Conservation (phyloP, 37 sponge, comb jelly and placozoan genomes). For the Chondrilla cf. caribensis region DNA sequence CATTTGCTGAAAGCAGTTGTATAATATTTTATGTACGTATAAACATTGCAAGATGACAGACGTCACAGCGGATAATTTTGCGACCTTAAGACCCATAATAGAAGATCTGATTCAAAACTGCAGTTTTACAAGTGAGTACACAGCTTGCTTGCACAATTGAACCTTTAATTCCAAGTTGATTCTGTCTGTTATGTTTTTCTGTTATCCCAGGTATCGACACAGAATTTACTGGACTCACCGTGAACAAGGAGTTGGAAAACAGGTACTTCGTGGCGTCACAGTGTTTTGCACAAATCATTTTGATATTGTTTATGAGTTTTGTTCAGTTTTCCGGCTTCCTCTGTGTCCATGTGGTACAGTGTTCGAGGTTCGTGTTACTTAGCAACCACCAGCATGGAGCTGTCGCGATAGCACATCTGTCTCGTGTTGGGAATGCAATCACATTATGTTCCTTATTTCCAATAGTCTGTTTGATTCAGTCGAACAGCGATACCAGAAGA, state of each 20-base stretch:
- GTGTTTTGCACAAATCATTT: background rate
- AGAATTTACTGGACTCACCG: constrained; percentile 71
- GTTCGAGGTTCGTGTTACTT: too few species aligned
- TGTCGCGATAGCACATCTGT: too few species aligned
- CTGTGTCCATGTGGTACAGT: too few species aligned
- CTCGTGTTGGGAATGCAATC: too few species aligned
- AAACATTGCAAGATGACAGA: constrained; percentile 35
- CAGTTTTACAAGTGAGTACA: constrained; percentile 53
- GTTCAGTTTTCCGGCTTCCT: too few species aligned
- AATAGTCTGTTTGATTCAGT: constrained; percentile 61
- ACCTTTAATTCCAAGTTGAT: background rate
- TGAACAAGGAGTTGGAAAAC: background rate
- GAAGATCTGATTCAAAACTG: constrained; percentile 39
- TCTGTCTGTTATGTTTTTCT: too few species aligned
- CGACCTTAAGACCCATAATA: constrained; percentile 24
- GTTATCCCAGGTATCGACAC: constrained; percentile 59
- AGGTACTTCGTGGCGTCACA: background rate
- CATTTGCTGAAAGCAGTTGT: background rate
- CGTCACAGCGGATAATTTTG: constrained; percentile 56
- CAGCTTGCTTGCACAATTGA: background rate
- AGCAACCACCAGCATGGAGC: too few species aligned
- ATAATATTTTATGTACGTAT: too few species aligned
- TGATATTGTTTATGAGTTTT: too few species aligned
- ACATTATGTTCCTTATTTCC: background rate
- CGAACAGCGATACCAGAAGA: constrained; percentile 54